Evolutionary conservation across 1,140 invertebrate species (phyloP).

Genomic region (Heliconius melpomene): DNA sequence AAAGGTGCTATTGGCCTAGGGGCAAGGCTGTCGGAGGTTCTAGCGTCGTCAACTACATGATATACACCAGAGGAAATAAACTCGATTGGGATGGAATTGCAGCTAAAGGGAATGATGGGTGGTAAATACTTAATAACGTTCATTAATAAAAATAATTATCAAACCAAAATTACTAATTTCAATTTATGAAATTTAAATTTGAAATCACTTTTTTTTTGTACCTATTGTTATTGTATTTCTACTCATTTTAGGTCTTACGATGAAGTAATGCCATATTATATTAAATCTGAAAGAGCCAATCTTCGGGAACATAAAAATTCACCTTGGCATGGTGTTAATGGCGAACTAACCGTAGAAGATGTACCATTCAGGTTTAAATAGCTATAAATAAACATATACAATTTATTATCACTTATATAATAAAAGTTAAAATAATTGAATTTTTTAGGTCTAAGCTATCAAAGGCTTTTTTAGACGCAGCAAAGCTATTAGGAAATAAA

Average conservation of each 20-base stretch:
- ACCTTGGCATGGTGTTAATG: conserved; percentile 81
- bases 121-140: conserved; percentile 51
- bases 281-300: conserved; percentile 83
- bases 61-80: conserved; percentile 92
- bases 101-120: conserved; percentile 85
- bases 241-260: conserved; percentile 83
- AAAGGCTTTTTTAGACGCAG: conserved; percentile 84
- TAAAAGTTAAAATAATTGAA: not conserved
- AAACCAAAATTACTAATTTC: no score
- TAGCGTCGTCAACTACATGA: conserved; percentile 92
- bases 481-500: conserved; percentile 81
- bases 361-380: conserved; percentile 74
- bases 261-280: conserved; percentile 86
- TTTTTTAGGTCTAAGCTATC: conserved; percentile 75
- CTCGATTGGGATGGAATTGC: conserved; percentile 90
- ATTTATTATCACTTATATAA: not conserved
- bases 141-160: no score
- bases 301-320: conserved; percentile 76
- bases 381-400: not conserved
- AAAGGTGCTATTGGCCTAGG: conserved; percentile 82
- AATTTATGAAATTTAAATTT: no score
- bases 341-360: conserved; percentile 81
- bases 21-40: conserved; percentile 87
- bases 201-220: no score
- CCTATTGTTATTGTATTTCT: conserved; percentile 69